These are phyloP conservation scores for Triops longicaudatus DNA, from an alignment of 1,140 invertebrate genomes.

Conservation along the genomic window DNA sequence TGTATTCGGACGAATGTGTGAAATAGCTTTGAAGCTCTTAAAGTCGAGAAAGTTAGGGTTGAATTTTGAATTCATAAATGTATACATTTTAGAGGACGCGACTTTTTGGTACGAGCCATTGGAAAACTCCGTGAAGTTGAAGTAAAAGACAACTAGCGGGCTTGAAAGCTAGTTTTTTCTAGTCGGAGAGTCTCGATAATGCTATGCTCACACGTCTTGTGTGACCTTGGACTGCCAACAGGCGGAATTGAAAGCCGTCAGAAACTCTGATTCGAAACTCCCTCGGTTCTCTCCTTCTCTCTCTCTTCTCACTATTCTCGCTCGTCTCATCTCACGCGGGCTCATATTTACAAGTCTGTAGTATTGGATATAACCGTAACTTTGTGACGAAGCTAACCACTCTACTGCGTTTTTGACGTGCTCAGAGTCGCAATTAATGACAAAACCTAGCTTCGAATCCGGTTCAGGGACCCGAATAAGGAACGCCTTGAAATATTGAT, in stretches of 20 bases:
- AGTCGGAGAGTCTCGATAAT: neutral
- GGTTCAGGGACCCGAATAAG: no score
- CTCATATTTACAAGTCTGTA: slow-evolving; percentile 7
- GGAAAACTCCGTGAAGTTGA: neutral
- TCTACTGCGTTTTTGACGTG: neutral
- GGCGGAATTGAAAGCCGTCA: slow-evolving; percentile 14
- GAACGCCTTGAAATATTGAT: no score
- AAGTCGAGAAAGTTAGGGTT: no score
- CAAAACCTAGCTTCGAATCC: neutral
- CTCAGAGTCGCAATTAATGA: neutral
- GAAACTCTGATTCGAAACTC: neutral
- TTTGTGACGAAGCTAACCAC: neutral
- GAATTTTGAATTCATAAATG: no score
- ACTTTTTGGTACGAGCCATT: neutral
- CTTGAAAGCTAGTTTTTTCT: neutral
- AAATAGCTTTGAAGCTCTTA: no score
- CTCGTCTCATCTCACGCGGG: neutral
- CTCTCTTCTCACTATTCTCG: neutral
- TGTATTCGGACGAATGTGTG: no score
- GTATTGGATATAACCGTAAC: slow-evolving; percentile 14
- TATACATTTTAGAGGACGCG: neutral
- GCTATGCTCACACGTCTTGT: slow-evolving; percentile 2
- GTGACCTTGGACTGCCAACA: slow-evolving; percentile 5
- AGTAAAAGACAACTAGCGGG: neutral
- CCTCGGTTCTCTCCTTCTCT: neutral